A percentile compares a stretch with the other conserved stretches of the same genome.
These are phyloP conservation scores for Zoanthus sansibaricus DNA, from an alignment of 92 coral and sea anemone genomes.

Conservation along the genomic window DNA sequence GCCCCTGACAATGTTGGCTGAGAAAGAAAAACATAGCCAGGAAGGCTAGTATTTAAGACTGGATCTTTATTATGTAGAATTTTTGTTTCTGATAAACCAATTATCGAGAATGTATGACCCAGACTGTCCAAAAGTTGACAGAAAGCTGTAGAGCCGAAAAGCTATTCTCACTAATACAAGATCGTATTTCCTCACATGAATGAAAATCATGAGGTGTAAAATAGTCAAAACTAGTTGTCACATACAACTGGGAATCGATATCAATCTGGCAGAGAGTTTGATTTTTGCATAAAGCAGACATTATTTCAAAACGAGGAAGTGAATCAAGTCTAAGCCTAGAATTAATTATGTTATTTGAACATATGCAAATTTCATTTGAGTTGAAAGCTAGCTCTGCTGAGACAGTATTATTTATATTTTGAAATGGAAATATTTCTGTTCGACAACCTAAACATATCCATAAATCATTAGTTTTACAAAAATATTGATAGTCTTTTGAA, in stretches of 20 bases:
- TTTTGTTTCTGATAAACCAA: not conserved
- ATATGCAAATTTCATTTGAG: too few relatives aligned
- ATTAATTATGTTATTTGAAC: too few relatives aligned
- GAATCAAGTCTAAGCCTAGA: not conserved
- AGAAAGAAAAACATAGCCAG: too few relatives aligned
- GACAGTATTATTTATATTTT: not conserved
- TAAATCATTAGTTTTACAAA: conserved; percentile 41
- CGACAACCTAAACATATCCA: conserved; percentile 57
- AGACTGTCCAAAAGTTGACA: conserved; percentile 31
- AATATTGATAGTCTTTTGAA: conserved; percentile 51
- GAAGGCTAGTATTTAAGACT: not conserved
- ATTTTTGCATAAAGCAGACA: conserved; percentile 3
- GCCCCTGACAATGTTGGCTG: not conserved
- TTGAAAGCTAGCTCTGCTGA: conserved; percentile 41
- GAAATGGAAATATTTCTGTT: conserved; percentile 53
- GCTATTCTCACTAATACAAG: conserved; percentile 1
- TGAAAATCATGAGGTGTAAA: conserved; percentile 26
- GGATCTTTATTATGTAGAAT: not conserved
- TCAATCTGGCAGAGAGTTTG: not conserved
- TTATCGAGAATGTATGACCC: not conserved
- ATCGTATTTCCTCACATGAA: conserved; percentile 14
- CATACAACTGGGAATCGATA: conserved; percentile 7
- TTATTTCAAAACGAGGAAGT: not conserved
- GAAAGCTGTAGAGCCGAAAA: conserved; percentile 17
- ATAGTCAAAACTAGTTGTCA: conserved; percentile 5